Base-by-base conservation (phyloP, 2,113 vertebrate genomes). In the Microtus ochrogaster region DNA sequence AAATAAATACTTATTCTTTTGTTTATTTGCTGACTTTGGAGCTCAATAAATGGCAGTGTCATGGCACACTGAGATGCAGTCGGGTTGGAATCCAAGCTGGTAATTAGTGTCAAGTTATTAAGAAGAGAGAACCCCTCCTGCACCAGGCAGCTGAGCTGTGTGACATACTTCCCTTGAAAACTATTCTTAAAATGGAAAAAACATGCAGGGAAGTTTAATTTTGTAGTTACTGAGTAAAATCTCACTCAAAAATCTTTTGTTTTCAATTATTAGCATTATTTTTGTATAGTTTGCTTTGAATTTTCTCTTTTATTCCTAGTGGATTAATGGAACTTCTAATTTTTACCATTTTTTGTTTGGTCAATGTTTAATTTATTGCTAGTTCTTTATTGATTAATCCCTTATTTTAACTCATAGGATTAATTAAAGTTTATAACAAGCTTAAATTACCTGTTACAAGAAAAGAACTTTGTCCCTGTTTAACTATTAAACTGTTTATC, bases 401-500 rank as follows among this genome's bases (percentile, higher is more conserved):
- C 83, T 28, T 26, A 63, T 63, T 49, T 78, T 55, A 52, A 74
- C 5, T 73, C 5, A 19, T 24, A 68, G 26, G 28, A 16, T 85
- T 86, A 78, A 65, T 87, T 28, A 93, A 89, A 30, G 49, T 84
- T 82, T 90, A 33, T 81, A 94, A 52, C 4, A 81, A 47, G 3
- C 86, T 14, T 82, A 89, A 90, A 86, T 72, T 30, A 66, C 39
- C 70, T 52, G 10, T 85, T 82, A 26, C n/a, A 76, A 89, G 30
- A 17, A 3, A 93, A 68, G 39, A 33, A 41, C 6, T 14, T 26
- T 28, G 14, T 26, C 30, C 47, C 7, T 85, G 11, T 78, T 7
- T 24, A 5, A 7, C 3, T 2, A 17, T 77, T 5, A 47, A 77
- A 76, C 10, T 85, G 10, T 78, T 10, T 24, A 5, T 5, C 6